Evolutionary conservation across 2,113 vertebrate species (phyloP).

Genomic region (Pimephales promelas): DNA sequence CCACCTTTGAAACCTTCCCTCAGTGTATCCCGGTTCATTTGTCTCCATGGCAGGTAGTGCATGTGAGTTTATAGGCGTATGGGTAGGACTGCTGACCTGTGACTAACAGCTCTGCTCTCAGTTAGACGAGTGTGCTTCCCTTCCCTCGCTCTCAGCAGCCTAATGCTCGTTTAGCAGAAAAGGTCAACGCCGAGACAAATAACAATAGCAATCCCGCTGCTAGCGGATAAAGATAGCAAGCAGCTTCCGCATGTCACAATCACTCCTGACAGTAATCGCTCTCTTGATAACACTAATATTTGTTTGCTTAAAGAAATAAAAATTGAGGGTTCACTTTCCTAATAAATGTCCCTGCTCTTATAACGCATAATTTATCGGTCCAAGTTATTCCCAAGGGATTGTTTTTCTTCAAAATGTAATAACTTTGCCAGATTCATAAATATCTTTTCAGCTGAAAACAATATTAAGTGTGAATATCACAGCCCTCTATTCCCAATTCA

Average conservation of each 20-base stretch:
- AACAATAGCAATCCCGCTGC: conserved; percentile 40
- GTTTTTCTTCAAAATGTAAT: conserved; percentile 15
- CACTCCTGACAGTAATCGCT: conserved; percentile 16
- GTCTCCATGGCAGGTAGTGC: background rate
- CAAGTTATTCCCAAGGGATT: background rate
- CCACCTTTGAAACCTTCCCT: background rate
- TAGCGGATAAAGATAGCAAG: conserved; percentile 7
- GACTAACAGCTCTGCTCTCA: conserved; percentile 41
- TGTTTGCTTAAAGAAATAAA: conserved; percentile 45
- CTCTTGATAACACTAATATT: conserved; percentile 24
- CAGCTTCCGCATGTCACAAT: conserved; percentile 27
- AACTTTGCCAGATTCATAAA: background rate
- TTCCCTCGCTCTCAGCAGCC: background rate
- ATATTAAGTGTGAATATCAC: background rate
- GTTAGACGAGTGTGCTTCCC: conserved; percentile 26
- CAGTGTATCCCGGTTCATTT: background rate
- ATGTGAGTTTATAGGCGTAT: background rate
- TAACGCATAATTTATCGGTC: background rate
- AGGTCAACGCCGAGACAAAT: conserved; percentile 46
- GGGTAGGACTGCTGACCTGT: conserved; percentile 8
- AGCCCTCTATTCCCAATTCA: background rate
- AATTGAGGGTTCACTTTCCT: background rate
- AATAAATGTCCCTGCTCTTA: background rate
- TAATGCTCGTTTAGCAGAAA: conserved; percentile 50
- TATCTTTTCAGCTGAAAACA: conserved; percentile 2